A percentile compares a stretch with the other conserved stretches of the same genome.
These are phyloP conservation scores for Forpus xanthops DNA, from an alignment of 2,797 vertebrate genomes.

Conservation along the genomic window DNA sequence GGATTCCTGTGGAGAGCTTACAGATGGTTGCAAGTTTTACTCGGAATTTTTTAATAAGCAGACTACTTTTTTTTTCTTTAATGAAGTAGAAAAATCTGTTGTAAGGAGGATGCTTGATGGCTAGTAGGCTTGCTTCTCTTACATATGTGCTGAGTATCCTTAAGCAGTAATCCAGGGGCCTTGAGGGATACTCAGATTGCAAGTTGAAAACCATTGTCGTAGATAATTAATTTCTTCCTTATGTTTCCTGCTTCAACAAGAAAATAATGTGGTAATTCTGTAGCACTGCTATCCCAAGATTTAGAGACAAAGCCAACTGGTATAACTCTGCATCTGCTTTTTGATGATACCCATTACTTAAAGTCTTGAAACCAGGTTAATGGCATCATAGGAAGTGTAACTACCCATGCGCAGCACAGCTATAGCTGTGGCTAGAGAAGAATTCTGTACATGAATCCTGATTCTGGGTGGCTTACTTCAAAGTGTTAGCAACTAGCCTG, in stretches of 20 bases:
- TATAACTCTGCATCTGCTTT: not conserved
- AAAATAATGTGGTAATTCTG: not conserved
- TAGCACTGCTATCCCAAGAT: not conserved
- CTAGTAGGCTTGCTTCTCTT: not conserved
- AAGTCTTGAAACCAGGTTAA: not conserved
- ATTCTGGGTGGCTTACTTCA: not conserved
- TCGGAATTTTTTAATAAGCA: slow-evolving; percentile 26
- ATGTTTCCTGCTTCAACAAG: not conserved
- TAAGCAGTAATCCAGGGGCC: not conserved
- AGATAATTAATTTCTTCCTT: slow-evolving; percentile 39
- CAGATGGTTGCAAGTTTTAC: slow-evolving; percentile 10
- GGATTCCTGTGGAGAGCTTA: slow-evolving; percentile 38
- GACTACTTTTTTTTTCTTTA: not conserved
- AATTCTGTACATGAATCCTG: not conserved
- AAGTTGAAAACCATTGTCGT: not conserved
- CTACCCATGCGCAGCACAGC: not conserved
- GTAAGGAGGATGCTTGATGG: not conserved
- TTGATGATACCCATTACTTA: not conserved
- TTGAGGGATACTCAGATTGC: not conserved
- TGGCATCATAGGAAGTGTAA: not conserved
- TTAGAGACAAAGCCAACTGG: not conserved
- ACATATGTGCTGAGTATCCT: not conserved
- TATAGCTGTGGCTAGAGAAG: not conserved
- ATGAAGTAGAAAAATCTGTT: not conserved
- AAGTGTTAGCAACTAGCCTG: not conserved